Evolutionary conservation across 2,797 vertebrate species (phyloP).

Genomic region (Amblyraja radiata): DNA sequence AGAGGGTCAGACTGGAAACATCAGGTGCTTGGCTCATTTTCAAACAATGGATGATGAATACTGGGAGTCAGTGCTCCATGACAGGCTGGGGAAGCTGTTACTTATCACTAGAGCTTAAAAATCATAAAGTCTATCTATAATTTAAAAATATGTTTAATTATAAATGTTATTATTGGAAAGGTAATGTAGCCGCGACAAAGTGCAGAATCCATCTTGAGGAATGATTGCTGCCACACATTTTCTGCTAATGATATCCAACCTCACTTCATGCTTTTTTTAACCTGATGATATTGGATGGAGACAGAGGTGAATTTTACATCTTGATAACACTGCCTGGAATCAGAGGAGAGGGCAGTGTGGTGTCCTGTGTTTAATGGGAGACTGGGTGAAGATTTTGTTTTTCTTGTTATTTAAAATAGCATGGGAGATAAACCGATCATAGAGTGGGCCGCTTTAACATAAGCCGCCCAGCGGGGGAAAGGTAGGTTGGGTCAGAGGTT

Average conservation of each 20-base stretch:
- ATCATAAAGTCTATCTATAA: slow-evolving; percentile 10
- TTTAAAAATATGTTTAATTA: slow-evolving; percentile 30
- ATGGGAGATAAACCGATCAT: not conserved
- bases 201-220: not conserved
- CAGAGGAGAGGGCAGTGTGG: not conserved
- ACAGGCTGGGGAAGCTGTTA: not conserved
- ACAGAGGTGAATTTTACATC: not conserved
- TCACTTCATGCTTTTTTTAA: not conserved
- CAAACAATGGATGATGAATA: not conserved
- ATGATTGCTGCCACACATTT: slow-evolving; percentile 6
- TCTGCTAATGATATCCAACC: slow-evolving; percentile 13
- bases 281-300: not conserved
- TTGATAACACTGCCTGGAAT: not conserved
- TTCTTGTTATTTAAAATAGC: not conserved
- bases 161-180: slow-evolving; percentile 18
- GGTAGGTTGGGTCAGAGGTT: not conserved
- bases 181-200: not conserved
- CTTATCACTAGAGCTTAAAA: not conserved
- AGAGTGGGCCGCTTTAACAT: not conserved
- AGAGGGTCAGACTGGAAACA: not conserved
- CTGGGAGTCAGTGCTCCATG: too few relatives aligned
- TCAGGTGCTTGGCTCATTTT: not conserved
- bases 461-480: not conserved
- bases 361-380: not conserved
- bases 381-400: not conserved